A percentile compares a stretch with the other conserved stretches of the same genome.
phyloP scores from a whole-genome alignment of 2,113 vertebrate species.

The Tyto alba region DNA sequence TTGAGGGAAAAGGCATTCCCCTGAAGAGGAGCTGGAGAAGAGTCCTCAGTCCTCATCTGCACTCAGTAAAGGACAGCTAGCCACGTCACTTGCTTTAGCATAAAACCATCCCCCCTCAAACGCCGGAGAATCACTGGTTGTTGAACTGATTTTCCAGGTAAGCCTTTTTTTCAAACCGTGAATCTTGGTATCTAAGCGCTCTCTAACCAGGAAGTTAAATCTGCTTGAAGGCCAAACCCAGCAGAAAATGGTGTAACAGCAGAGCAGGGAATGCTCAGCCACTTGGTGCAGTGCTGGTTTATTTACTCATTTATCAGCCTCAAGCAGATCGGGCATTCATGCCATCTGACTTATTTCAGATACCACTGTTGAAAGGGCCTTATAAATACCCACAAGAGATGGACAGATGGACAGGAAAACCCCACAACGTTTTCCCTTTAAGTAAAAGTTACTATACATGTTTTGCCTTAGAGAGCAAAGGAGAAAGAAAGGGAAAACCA shows the following conservation, averaged over 20 bases:
- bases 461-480: not conserved
- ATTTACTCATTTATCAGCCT: not conserved
- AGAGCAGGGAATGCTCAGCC: not conserved
- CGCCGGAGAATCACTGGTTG: not conserved
- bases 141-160: slow-evolving; percentile 25
- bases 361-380: not conserved
- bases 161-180: not conserved
- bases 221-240: not conserved
- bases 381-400: not conserved
- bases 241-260: not conserved
- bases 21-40: not conserved
- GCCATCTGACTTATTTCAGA: not conserved
- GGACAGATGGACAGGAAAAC: not conserved
- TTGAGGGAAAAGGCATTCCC: not conserved
- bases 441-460: not conserved
- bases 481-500: not conserved
- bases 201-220: slow-evolving; percentile 14
- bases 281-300: not conserved
- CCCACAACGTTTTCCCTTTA: not conserved
- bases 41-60: not conserved
- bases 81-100: not conserved
- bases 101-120: not conserved
- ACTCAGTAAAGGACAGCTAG: not conserved
- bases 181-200: not conserved
- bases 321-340: not conserved